Evolutionary conservation across 2,113 vertebrate species (phyloP).

Genomic region (Delphinapterus leucas): DNA sequence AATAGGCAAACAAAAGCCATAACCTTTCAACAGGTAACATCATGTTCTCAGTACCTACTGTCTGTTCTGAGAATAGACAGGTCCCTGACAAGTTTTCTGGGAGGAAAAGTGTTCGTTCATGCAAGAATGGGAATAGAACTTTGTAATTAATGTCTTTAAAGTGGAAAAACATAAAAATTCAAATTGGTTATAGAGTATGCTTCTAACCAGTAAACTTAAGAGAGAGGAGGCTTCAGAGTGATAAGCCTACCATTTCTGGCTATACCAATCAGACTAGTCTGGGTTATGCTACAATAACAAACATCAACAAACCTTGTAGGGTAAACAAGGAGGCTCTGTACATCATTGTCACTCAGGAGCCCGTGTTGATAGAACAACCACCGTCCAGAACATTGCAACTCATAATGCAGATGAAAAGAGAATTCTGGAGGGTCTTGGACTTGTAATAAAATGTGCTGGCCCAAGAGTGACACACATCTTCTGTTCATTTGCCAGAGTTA

Average conservation of each 20-base stretch:
- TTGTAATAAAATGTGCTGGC: neutral
- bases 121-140: neutral
- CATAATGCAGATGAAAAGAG: neutral
- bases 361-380: neutral
- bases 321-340: neutral
- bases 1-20: constrained; percentile 1
- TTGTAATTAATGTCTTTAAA: neutral
- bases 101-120: neutral
- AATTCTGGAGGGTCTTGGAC: neutral
- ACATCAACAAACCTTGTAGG: neutral
- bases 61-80: constrained; percentile 27
- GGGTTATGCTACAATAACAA: neutral
- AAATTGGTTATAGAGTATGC: neutral
- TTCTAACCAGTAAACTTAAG: neutral
- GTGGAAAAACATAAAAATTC: neutral
- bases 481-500: neutral
- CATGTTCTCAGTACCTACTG: neutral
- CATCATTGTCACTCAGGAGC: neutral
- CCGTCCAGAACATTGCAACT: neutral
- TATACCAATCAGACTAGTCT: neutral
- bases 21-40: neutral
- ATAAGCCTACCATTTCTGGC: neutral
- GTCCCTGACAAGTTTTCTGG: neutral
- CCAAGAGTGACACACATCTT: neutral
- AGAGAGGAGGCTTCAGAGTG: neutral